These are phyloP conservation scores for Cephus rjabovi DNA, from an alignment of 2,888 invertebrate species.

Conservation along the genomic window DNA sequence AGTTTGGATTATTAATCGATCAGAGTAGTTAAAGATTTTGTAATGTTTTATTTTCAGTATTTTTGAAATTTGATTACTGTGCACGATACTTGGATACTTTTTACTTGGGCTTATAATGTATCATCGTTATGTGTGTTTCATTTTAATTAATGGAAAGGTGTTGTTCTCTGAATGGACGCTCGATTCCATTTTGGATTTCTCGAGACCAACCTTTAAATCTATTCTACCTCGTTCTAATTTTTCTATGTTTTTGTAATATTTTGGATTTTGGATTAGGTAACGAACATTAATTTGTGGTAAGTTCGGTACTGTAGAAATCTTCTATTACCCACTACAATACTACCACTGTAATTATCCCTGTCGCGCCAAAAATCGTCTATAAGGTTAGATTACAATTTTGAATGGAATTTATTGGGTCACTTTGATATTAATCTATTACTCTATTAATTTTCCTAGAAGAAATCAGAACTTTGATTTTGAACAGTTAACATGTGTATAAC, in stretches of 20 bases:
- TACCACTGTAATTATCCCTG: neutral
- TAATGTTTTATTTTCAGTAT: neutral
- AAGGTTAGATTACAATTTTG: neutral
- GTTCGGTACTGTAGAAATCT: neutral
- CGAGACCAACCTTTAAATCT: neutral
- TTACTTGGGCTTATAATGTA: neutral
- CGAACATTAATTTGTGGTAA: neutral
- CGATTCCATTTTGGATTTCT: neutral
- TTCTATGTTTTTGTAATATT: neutral
- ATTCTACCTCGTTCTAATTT: neutral
- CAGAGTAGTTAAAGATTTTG: neutral
- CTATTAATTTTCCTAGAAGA: neutral
- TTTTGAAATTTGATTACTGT: constrained; percentile 4
- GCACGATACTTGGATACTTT: constrained; percentile 2
- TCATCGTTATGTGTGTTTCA: constrained; percentile 11
- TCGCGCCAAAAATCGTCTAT: neutral
- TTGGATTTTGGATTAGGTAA: neutral
- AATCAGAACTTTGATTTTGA: neutral
- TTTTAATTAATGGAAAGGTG: neutral
- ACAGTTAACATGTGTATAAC: neutral
- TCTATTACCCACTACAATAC: neutral
- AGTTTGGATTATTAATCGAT: constrained; percentile 5
- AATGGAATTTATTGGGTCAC: neutral
- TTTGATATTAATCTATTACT: neutral
- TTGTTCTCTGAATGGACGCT: neutral